A percentile compares a stretch with the other conserved stretches of the same genome.
These are phyloP conservation scores for Piaya cayana DNA, from an alignment of 2,113 vertebrate species.

Conservation along the genomic window DNA sequence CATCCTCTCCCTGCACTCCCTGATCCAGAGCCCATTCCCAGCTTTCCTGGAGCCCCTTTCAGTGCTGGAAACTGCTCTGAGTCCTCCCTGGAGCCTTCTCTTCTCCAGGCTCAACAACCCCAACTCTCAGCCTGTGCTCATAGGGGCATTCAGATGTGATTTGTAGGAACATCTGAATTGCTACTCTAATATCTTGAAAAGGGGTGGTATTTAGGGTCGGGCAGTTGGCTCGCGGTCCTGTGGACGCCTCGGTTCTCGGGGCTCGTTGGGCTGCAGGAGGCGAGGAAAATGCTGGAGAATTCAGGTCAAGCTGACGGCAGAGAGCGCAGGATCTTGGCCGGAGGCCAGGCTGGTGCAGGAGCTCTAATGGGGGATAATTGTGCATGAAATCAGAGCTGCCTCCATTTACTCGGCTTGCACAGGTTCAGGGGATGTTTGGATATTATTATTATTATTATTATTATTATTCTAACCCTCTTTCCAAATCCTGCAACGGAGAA, in stretches of 20 bases:
- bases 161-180: too few species aligned
- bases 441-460: too few species aligned
- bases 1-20: too few species aligned
- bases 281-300: not conserved
- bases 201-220: not conserved
- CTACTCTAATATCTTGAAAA: too few species aligned
- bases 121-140: too few species aligned
- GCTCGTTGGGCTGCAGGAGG: not conserved
- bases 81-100: too few species aligned
- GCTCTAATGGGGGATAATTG: not conserved
- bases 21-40: too few species aligned
- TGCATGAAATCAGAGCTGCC: not conserved
- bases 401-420: accelerated
- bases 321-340: not conserved
- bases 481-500: not conserved
- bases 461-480: not conserved
- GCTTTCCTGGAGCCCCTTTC: too few species aligned
- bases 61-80: too few species aligned
- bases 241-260: not conserved
- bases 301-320: not conserved
- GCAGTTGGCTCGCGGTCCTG: not conserved
- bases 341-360: not conserved
- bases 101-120: too few species aligned
- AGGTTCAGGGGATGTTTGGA: not conserved
- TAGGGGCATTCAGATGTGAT: too few species aligned